phyloP scores from a whole-genome alignment of 1,140 invertebrate genomes.

The Sipha flava region DNA sequence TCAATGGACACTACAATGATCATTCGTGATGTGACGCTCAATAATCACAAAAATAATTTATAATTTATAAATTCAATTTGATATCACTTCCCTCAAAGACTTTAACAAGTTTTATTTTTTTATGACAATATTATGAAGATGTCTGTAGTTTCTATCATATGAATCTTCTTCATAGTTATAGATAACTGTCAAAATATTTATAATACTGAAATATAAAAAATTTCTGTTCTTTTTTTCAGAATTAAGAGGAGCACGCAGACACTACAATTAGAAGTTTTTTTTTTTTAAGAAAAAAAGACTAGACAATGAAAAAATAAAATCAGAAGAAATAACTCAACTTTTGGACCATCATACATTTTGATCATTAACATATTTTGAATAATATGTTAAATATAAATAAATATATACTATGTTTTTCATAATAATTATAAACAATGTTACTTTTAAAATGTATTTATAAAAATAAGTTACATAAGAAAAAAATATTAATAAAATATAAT shows the following conservation, averaged over 20 bases:
- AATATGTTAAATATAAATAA: neutral
- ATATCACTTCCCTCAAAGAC: no score
- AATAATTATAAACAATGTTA: constrained; percentile 25
- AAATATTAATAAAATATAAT: constrained; percentile 10
- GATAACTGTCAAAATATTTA: no score
- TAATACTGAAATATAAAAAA: neutral
- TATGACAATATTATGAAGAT: no score
- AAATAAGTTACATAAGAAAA: constrained; percentile 23
- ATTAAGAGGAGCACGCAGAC: neutral
- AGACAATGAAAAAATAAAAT: neutral
- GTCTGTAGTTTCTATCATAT: no score
- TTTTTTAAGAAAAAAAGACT: neutral
- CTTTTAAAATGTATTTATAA: constrained; percentile 5
- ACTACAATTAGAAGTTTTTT: neutral
- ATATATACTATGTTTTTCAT: neutral
- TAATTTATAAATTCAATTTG: no score
- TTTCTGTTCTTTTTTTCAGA: neutral
- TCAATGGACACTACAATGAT: no score
- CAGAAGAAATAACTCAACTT: neutral
- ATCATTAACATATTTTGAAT: neutral
- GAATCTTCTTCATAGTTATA: no score
- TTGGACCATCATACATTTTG: constrained; percentile 15
- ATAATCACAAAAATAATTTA: no score
- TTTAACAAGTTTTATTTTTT: no score
- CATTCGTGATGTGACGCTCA: no score